Evolutionary conservation across 2,888 invertebrate species (phyloP).

Genomic region (Empis stercorea): DNA sequence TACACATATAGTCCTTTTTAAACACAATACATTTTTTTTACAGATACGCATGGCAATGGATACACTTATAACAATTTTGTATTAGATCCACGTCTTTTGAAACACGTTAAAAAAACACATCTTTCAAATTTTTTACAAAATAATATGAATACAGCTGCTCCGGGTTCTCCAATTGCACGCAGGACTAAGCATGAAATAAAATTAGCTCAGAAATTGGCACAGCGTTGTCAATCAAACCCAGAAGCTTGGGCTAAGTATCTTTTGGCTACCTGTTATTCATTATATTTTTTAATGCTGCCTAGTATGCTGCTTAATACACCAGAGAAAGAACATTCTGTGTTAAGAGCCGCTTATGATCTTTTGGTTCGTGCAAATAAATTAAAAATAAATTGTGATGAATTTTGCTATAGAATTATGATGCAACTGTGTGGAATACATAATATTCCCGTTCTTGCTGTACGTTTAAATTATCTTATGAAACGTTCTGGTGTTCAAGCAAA

Average conservation of each 20-base stretch:
- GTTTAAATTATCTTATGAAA: conserved; percentile 82
- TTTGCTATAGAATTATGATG: conserved; percentile 97
- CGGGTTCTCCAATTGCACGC: conserved; percentile 83
- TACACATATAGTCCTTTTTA: no score
- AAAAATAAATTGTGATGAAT: conserved; percentile 83
- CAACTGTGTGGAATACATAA: conserved; percentile 93
- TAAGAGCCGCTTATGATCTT: conserved; percentile 74
- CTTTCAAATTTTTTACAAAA: conserved; percentile 29
- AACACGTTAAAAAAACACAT: conserved; percentile 25
- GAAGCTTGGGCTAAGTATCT: conserved; percentile 88
- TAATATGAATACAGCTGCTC: conserved; percentile 38
- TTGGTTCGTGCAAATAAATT: conserved; percentile 77
- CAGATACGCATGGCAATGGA: no score
- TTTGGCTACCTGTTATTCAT: conserved; percentile 76
- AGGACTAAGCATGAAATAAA: conserved; percentile 93
- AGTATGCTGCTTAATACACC: conserved; percentile 60
- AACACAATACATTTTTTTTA: no score
- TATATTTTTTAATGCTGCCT: conserved; percentile 94
- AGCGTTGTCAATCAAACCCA: conserved; percentile 51
- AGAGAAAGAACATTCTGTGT: conserved; percentile 60
- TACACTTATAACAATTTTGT: conserved; percentile 34
- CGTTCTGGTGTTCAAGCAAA: conserved; percentile 88
- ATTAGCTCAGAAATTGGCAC: conserved; percentile 63
- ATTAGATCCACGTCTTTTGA: conserved; percentile 47
- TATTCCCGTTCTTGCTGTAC: conserved; percentile 87